These are phyloP conservation scores for Potamarius usumacintae DNA, from an alignment of 2,113 vertebrate genomes.

Conservation along the genomic window DNA sequence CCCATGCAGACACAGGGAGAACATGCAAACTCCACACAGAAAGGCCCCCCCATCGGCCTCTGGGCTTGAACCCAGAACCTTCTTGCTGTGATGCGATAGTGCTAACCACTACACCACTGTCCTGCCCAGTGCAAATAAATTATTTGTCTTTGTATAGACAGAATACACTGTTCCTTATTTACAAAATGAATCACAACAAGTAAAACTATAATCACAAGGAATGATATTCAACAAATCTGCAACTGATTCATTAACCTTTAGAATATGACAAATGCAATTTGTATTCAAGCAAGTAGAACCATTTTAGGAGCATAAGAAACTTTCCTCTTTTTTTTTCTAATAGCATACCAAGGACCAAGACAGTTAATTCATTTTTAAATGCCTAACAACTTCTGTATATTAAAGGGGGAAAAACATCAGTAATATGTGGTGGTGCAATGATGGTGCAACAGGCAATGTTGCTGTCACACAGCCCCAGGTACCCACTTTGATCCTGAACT, in stretches of 20 bases:
- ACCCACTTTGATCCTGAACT: background rate
- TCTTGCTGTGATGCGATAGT: no score
- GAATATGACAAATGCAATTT: background rate
- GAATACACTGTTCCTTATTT: background rate
- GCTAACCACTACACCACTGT: no score
- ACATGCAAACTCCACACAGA: no score
- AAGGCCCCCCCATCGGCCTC: no score
- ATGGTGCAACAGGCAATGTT: background rate
- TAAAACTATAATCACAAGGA: background rate
- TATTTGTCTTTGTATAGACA: background rate
- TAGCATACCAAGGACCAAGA: no score
- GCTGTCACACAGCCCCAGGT: background rate
- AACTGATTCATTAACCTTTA: background rate
- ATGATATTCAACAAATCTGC: background rate
- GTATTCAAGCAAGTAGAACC: background rate
- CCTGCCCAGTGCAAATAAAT: background rate
- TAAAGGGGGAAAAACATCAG: no score
- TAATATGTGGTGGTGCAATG: no score
- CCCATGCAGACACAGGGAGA: no score
- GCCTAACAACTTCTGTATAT: no score
- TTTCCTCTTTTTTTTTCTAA: background rate
- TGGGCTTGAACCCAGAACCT: no score
- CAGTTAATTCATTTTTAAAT: no score
- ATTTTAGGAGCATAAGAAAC: background rate
- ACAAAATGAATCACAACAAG: background rate